A percentile compares a stretch with the other conserved stretches of the same genome.
Evolutionary conservation across 2,113 vertebrate species (phyloP).

Genomic region (Aptenodytes forsteri): DNA sequence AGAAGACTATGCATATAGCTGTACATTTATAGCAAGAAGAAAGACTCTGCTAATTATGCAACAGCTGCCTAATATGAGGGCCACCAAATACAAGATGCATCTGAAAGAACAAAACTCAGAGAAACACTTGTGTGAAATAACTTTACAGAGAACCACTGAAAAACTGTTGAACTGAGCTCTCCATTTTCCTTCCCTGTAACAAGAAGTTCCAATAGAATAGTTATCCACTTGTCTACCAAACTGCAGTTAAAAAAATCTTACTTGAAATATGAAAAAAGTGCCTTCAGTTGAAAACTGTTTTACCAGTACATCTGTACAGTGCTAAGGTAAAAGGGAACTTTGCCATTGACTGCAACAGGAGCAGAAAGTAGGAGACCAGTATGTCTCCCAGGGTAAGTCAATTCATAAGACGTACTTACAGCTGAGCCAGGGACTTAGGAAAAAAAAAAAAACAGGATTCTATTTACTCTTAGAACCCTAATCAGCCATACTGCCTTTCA

Average conservation of each 20-base stretch:
- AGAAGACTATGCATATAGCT: not conserved
- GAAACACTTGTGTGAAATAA: not conserved
- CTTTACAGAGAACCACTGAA: not conserved
- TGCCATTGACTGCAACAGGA: not conserved
- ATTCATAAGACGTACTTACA: not conserved
- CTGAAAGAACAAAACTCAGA: not conserved
- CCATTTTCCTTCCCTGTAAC: not conserved
- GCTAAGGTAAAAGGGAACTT: not conserved
- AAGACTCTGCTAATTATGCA: not conserved
- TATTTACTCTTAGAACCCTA: not conserved
- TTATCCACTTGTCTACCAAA: not conserved
- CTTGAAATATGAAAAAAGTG: not conserved
- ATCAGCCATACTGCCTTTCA: not conserved
- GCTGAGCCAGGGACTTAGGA: not conserved
- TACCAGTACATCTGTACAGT: not conserved
- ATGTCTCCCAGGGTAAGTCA: not conserved
- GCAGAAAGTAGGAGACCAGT: not conserved
- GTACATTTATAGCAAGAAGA: not conserved
- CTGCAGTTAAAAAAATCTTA: not conserved
- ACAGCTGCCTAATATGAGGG: not conserved
- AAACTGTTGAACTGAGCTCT: not conserved
- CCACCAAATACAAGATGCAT: not conserved
- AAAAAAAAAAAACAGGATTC: not conserved
- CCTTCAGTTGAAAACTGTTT: not conserved
- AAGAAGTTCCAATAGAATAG: not conserved